Base-by-base conservation (phyloP, 2,888 invertebrate species). In the Brenthis ino region DNA sequence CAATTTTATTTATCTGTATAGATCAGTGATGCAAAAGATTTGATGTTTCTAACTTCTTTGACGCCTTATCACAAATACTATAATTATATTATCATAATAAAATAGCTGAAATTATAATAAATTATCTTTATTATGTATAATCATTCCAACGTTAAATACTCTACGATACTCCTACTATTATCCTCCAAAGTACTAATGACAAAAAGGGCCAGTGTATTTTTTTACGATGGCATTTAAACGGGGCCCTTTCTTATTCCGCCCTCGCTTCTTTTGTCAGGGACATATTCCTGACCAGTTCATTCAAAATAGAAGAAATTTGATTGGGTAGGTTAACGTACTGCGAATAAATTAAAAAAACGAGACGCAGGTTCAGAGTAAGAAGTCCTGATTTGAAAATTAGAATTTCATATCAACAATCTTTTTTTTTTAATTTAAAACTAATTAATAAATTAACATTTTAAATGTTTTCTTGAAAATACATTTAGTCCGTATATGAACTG, bases 201-300 rank as follows among this genome's bases (percentile, higher is more conserved):
- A 53, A 63, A 63, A 63, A 63, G 63, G 43, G 37, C 63, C 37
- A 63, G 55, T 64, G 61, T 63, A 63, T 43, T 53, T 58, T 51
- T 63, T 51, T 63, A 63, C 63, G 63, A 51, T 69, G 67, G 63
- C 53, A 63, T 63, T 63, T 63, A 43, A 72, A 78, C 75, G 75
- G 74, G 75, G 76, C 75, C 78, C 77, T 79, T 80, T 77, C 76
- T 80, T 75, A 76, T 75, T 64, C 73, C 77, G 77, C 82, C 80
- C 78, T 77, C 70, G 76, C 72, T 72, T 65, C 75, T 74, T 79
- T 79, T 80, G 77, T 79, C 68, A 68, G 68, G 68, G 48, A 43
- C 58, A 68, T 63, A 55, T 67, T 68, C 56, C 64, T 70, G 64
- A 68, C 72, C 68, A 66, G 72, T 72, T 72, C 56, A 64, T 60